Base-by-base conservation (phyloP, 2,113 vertebrate species). In the Datnioides undecimradiatus region DNA sequence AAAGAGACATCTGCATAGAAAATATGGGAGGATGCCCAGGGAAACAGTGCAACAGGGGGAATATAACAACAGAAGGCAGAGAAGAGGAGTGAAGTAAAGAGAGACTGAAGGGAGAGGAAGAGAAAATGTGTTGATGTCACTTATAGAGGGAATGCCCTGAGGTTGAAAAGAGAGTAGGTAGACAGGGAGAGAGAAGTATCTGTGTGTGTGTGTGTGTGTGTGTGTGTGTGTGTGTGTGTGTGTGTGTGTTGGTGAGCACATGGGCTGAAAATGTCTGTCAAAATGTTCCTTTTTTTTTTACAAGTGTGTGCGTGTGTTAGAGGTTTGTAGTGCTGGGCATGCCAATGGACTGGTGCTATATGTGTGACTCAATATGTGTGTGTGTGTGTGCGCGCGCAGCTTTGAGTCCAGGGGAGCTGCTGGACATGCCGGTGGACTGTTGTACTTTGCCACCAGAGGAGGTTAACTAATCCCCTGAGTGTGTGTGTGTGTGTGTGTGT, bases 391-490 rank as follows among this genome's bases (percentile, higher is more conserved):
- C 65, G 6, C 43, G 62, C 75, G 57, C 29, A 38, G 52, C 69
- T 58, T 55, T 60, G 52, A 71, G 55, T 81, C 29, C 38, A 43
- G 55, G 8, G 83, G 55, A 69, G 64, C 72, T 83, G 64, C 76
- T 73, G 85, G 83, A 82, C 80, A 84, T 60, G 66, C 76, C 38
- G 10, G 66, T 69, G 49, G 66, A 80, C 73, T 83, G 58, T 74
- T 78, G 63, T 81, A 74, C 64, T 80, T 68, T 73, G 57, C 71
- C 79, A 74, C 81, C 23, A n/a, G 76, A 84, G 72, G 87, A 87
- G 76, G 73, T 76, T 80, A 87, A 81, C 82, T 88, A 83, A 88
- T 85, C 82, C 84, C 60, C 13, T 27, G 60, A 19, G 65, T 71
- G 67, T 73, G 59, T 57, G 17, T 62, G 14, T 21, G 31, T 43